Percentiles rank a stretch among this genome's conserved stretches.
phyloP scores from a whole-genome alignment of 2,888 invertebrate species.

The Lithodes maja region DNA sequence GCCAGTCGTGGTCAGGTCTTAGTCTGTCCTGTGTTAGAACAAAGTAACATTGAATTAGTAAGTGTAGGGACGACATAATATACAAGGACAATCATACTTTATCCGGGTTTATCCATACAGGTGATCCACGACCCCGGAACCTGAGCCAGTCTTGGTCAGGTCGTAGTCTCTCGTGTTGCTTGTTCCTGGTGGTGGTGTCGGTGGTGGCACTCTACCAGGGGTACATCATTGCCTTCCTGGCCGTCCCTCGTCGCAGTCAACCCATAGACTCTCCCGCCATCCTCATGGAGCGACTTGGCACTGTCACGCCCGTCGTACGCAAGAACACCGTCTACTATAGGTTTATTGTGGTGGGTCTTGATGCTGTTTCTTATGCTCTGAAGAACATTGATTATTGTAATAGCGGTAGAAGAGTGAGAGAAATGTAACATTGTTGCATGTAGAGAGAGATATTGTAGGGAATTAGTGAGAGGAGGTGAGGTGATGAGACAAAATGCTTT shows the following conservation, averaged over 20 bases:
- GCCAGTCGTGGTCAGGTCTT: neutral
- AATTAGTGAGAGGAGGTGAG: no score
- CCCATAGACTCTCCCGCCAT: constrained; percentile 51
- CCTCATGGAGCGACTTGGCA: constrained; percentile 52
- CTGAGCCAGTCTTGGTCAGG: constrained; percentile 28
- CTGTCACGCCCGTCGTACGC: constrained; percentile 50
- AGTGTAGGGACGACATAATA: neutral
- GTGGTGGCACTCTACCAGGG: constrained; percentile 64
- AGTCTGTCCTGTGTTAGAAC: neutral
- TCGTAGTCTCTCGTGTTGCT: constrained; percentile 14
- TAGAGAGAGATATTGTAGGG: no score
- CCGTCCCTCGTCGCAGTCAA: constrained; percentile 40
- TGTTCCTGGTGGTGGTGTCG: constrained; percentile 56
- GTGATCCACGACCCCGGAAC: no score
- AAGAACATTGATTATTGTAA: no score
- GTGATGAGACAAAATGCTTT: no score
- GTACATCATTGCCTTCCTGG: constrained; percentile 63
- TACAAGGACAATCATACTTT: neutral
- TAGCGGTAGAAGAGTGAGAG: no score
- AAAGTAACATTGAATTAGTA: neutral
- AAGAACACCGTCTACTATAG: constrained; percentile 58
- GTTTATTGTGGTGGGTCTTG: constrained; percentile 50
- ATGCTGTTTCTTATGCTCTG: no score
- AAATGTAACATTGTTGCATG: no score
- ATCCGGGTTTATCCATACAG: neutral